phyloP scores from a whole-genome alignment of 2,797 vertebrate species.

The Spinus olivaceus region DNA sequence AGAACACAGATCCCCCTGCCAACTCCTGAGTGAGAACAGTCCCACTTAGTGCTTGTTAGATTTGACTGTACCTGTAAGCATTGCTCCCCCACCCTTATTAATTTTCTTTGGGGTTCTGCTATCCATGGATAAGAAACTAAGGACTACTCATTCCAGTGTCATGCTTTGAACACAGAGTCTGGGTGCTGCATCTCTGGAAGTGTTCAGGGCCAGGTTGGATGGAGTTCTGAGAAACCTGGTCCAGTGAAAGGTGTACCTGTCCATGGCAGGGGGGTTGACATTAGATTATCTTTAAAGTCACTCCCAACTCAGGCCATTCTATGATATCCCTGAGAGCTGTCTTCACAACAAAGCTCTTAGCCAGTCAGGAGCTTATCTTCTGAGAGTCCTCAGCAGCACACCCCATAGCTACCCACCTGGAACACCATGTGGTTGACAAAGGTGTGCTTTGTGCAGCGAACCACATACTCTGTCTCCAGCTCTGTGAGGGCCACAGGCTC shows the following conservation, averaged over 20 bases:
- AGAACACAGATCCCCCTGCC: not conserved
- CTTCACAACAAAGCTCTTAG: not conserved
- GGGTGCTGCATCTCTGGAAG: not conserved
- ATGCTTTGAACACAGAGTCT: not conserved
- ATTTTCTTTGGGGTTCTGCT: not conserved
- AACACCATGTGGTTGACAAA: constrained; percentile 80
- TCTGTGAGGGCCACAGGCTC: constrained; percentile 80
- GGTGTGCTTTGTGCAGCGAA: constrained; percentile 80
- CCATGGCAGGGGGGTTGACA: not conserved
- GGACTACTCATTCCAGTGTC: not conserved
- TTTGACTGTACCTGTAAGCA: not conserved
- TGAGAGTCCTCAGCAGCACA: not conserved
- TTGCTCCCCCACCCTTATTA: not conserved
- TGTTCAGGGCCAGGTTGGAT: not conserved
- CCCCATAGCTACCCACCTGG: constrained; percentile 70
- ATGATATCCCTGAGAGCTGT: not conserved
- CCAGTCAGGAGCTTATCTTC: not conserved
- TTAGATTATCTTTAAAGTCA: not conserved
- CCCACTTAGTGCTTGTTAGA: not conserved
- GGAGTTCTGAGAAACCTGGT: not conserved
- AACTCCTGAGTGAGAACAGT: not conserved
- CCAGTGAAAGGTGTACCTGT: not conserved
- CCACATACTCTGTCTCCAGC: constrained; percentile 80
- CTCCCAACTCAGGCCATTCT: not conserved
- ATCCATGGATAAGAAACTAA: not conserved